These are phyloP conservation scores for Tonatia bakeri DNA, from an alignment of 2,113 vertebrate genomes.

Conservation along the genomic window DNA sequence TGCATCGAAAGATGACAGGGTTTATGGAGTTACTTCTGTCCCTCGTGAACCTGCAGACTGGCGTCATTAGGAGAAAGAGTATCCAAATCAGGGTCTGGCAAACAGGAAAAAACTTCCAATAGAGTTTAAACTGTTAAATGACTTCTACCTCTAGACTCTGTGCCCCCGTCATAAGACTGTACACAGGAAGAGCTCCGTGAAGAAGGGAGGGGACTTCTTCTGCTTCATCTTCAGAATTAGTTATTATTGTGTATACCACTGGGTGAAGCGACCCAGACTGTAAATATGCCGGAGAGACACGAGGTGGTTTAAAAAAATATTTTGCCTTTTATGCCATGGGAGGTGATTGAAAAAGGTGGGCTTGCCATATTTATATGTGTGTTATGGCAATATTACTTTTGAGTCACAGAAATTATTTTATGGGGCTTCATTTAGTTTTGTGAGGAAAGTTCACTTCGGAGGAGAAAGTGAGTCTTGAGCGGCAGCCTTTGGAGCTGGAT, in stretches of 20 bases:
- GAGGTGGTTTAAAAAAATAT: not conserved
- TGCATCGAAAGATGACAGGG: not conserved
- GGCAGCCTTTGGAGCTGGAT: not conserved
- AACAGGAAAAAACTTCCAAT: constrained; percentile 20
- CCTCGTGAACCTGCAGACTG: not conserved
- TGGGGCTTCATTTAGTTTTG: constrained; percentile 56
- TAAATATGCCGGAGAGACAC: constrained; percentile 40
- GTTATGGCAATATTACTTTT: constrained; percentile 37
- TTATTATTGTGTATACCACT: constrained; percentile 15
- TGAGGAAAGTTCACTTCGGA: constrained; percentile 42
- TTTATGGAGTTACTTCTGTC: not conserved
- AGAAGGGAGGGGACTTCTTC: not conserved
- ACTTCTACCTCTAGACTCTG: not conserved
- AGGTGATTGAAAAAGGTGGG: constrained; percentile 40
- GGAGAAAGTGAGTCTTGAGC: constrained; percentile 30
- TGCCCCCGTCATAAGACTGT: not conserved
- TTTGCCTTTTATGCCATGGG: not conserved
- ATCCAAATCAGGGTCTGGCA: not conserved
- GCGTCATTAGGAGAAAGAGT: not conserved
- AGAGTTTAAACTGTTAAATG: not conserved
- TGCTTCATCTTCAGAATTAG: constrained; percentile 41
- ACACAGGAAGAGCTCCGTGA: not conserved
- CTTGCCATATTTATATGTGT: constrained; percentile 57
- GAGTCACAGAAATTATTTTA: constrained; percentile 59
- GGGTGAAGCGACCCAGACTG: constrained; percentile 34